These are phyloP conservation scores for Palaemon carinicauda DNA, from an alignment of 1,140 invertebrate species.

Conservation along the genomic window DNA sequence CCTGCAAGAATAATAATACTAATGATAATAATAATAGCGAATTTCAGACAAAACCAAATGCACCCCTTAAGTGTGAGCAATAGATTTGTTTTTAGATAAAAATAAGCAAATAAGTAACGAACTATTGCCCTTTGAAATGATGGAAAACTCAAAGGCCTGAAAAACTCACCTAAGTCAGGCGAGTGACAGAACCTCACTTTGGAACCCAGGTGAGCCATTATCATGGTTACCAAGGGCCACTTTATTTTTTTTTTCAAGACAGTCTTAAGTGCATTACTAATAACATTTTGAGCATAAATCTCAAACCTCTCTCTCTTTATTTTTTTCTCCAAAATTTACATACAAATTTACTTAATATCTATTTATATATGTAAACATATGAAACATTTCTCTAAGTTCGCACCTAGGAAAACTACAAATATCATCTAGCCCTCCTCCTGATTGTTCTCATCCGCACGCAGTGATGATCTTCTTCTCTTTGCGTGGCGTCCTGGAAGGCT, in stretches of 20 bases:
- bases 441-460: slow-evolving; percentile 32
- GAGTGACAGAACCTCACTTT: background rate
- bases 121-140: slow-evolving; percentile 47
- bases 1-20: too few relatives aligned
- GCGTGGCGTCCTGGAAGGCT: background rate
- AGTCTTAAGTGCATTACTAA: slow-evolving; percentile 12
- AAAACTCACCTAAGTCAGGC: too few relatives aligned
- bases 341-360: slow-evolving; percentile 54
- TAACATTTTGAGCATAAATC: slow-evolving; percentile 46
- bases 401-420: slow-evolving; percentile 55
- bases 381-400: slow-evolving; percentile 51
- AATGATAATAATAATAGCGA: slow-evolving; percentile 17
- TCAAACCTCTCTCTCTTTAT: slow-evolving; percentile 14
- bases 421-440: slow-evolving; percentile 37
- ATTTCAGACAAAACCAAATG: slow-evolving; percentile 13
- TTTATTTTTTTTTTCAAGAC: background rate
- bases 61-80: slow-evolving; percentile 51
- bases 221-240: background rate
- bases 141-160: slow-evolving; percentile 5
- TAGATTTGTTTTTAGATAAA: slow-evolving; percentile 18
- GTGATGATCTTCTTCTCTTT: background rate
- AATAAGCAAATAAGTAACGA: background rate
- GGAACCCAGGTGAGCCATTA: background rate
- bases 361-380: slow-evolving; percentile 57
- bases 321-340: slow-evolving; percentile 46